Evolutionary conservation across 2,797 vertebrate species (phyloP), one percentile per base, ranked within the genome.

Genomic region (Tenualosa thibaudeaui): DNA sequence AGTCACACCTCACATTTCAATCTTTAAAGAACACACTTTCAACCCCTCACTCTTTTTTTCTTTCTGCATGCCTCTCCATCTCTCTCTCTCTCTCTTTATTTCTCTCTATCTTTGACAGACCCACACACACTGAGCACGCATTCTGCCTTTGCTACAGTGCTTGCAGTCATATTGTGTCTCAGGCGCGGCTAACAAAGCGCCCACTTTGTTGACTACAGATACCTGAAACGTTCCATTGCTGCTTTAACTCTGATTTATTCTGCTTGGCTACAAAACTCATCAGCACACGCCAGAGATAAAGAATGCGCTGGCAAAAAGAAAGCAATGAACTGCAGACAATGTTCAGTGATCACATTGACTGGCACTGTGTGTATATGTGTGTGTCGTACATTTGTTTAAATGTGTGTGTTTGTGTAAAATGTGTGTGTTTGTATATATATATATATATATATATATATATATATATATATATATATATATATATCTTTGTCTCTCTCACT

Each of bases 351-450:
- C 68, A 75, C 68, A 75, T 37, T 19, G 68, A 37, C 15, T 37
- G 31, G 1, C 62, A 26, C 26, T 68, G 9, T 68, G 62, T 68
- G 26, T 31, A 7, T 68, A 13, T 71, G 65, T 37, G 65, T 71
- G 65, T 37, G n/a, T 62, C 1, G 65, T 37, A 26, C 15, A 17
- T 37, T 26, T 71, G 65, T 71, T 26, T 71, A 19, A 37, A 26
- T 71, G 65, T 71, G 26, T 71, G 31, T 71, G 65, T 37, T 31
- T 71, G 65, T 71, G 65, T 37, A 0, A 31, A 9, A 31, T 71
- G 31, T 71, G 68, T 71, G 68, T 71, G 68, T 71, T n/a, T 71
- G 31, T 71, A 31, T 71, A 31, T 71, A 31, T 71, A 31, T 71
- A 4, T 71, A 24, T 31, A 24, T 31, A 5, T 56, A 3, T 56